Evolutionary conservation across 2,888 invertebrate genomes (phyloP), one percentile per base, ranked within the genome.

Genomic region (Ditylenchus weischeri): DNA sequence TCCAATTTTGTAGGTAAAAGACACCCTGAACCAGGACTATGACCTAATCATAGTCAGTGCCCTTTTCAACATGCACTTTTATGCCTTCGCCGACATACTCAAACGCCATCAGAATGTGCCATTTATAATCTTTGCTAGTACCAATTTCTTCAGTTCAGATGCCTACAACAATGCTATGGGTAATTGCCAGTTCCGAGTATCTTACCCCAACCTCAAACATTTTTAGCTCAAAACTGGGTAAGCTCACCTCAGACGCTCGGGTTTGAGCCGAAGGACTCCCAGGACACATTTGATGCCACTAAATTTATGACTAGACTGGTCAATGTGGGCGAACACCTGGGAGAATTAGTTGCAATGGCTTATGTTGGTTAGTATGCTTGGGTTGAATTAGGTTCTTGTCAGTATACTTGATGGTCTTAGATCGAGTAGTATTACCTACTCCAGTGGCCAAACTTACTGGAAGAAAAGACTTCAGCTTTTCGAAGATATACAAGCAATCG

Each of bases 141-240:
- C 51, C n/a, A 36, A 47, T 36, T 29, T 68, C 43, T 38, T 67
- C 18, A 29, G 51, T 21, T 57, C 61, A 15, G 18, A 60, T 21
- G 38, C 66, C 18, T 60, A 50, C 29, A 13, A 43, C 51, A 67
- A 43, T 51, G 66, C 68, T 13, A 21, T 66, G 43, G 59, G 68
- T 68, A 35, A 57, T 18, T n/a, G 13, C 19, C 43, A 43, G n/a
- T 29, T 5, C 38, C 6, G n/a, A 19, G 18, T 29, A 2, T 19
- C 18, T 43, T 6, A 23, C 5, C 23, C 10, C 29, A n/a, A n/a
- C n/a, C n/a, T n/a, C n/a, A n/a, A 11, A 49, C 13, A 50, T 48
- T 18, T 65, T 60, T 61, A 61, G 68, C 61, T 0, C 66, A 61
- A 15, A 67, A 47, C 54, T 66, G 67, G 66, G 60, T 51, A 5